These are phyloP conservation scores for Dasyornis broadbenti DNA, from an alignment of 2,113 vertebrate genomes.

Conservation along the genomic window DNA sequence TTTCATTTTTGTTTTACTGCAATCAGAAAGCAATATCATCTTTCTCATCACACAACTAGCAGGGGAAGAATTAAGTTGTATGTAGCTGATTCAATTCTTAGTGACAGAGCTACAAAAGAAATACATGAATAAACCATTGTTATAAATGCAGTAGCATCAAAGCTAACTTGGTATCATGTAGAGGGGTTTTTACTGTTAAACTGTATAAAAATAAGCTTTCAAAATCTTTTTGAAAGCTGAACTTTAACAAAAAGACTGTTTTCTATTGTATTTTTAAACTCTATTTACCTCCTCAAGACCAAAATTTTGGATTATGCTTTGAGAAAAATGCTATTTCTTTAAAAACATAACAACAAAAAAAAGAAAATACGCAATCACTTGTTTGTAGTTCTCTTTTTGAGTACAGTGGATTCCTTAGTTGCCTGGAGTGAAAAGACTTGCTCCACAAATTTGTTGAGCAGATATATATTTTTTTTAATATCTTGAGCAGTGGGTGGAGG, in stretches of 20 bases:
- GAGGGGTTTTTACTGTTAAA: not conserved
- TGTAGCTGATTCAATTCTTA: not conserved
- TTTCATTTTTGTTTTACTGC: slow-evolving; percentile 9
- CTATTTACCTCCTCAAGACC: not conserved
- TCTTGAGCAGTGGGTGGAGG: not conserved
- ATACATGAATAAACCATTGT: slow-evolving; percentile 32
- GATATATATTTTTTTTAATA: not conserved
- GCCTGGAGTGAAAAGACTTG: not conserved
- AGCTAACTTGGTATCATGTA: not conserved
- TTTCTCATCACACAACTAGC: not conserved
- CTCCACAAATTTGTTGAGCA: not conserved
- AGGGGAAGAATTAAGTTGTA: not conserved
- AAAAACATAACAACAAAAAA: not conserved
- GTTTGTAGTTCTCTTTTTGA: not conserved
- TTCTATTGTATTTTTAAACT: not conserved
- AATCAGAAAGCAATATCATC: not conserved
- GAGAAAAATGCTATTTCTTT: not conserved
- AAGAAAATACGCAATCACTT: not conserved
- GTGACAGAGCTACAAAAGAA: slow-evolving; percentile 15
- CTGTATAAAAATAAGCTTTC: not conserved
- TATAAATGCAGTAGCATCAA: not conserved
- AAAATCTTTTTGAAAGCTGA: not conserved
- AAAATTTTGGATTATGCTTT: not conserved
- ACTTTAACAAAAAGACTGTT: not conserved
- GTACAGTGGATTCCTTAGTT: not conserved